Conservation (phyloP, 1,140 invertebrate genomes). For the Sycophaga agraensis region DNA sequence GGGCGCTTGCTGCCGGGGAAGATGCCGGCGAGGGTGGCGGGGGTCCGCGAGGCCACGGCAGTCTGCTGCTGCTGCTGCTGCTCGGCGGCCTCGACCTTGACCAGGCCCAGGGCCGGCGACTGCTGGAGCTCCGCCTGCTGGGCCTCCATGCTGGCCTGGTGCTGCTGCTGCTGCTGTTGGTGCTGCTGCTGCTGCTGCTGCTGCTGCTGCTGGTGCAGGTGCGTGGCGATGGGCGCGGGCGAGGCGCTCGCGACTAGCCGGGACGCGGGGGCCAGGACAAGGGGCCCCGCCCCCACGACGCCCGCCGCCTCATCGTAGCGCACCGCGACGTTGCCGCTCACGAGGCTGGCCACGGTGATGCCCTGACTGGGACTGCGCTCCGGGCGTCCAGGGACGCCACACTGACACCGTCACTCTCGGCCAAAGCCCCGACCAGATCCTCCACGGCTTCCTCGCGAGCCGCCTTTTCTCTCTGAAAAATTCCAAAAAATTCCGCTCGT, state of each 20-base stretch:
- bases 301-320: slow-evolving; percentile 56
- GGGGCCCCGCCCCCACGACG: slow-evolving; percentile 46
- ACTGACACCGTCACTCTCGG: too few species aligned
- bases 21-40: slow-evolving; percentile 42
- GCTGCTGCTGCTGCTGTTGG: slow-evolving; percentile 32
- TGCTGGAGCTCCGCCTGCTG: slow-evolving; percentile 31
- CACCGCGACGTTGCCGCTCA: slow-evolving; percentile 52
- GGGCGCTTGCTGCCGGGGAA: slow-evolving; percentile 46
- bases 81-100: slow-evolving; percentile 50
- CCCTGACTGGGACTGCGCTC: slow-evolving; percentile 44
- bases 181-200: slow-evolving; percentile 17
- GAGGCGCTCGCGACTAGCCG: slow-evolving; percentile 43
- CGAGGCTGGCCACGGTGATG: slow-evolving; percentile 54
- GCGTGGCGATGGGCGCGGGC: slow-evolving; percentile 12
- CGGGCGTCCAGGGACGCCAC: not conserved
- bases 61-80: slow-evolving; percentile 38
- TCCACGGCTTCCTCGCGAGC: not conserved
- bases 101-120: slow-evolving; percentile 37
- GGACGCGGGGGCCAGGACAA: slow-evolving; percentile 50
- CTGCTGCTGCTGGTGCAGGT: slow-evolving; percentile 25
- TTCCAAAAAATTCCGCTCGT: too few species aligned
- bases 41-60: slow-evolving; percentile 36
- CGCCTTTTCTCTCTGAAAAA: too few species aligned
- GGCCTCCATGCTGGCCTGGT: slow-evolving; percentile 38
- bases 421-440: too few species aligned